Evolutionary conservation across 2,113 vertebrate species (phyloP), one percentile per base, ranked within the genome.

Genomic region (Sclerurus mexicanus): DNA sequence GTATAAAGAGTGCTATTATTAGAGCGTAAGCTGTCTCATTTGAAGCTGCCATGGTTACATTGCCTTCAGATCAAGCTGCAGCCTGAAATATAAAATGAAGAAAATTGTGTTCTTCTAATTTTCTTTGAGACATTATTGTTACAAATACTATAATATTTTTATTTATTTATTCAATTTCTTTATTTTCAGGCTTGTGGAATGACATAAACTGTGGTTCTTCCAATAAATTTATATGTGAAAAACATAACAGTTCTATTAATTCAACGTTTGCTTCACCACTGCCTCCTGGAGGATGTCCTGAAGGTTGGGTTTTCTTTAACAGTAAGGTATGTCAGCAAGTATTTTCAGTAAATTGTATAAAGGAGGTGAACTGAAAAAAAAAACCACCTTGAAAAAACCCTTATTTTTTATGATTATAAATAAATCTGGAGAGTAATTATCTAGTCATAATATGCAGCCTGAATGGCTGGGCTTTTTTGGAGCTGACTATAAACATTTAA

Each of bases 141-240:
- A 12, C 10, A 76, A 42, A 80, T 58, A 46, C 3, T 30, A 9
- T 27, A 27, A 13, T 2, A 69, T 31, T 13, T 75, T 85, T 6
- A 68, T 6, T 72, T 44, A 8, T 17, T 87, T 58, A 52, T 60
- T 52, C 25, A 11, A 59, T 37, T 9, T 77, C 24, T 50, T 78
- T 50, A 19, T 69, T 87, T 86, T 47, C 62, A 99, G 99, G 99
- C 2, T 98, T 98, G 93, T 99, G 99, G 99, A 99, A 99, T 95
- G 99, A 99, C 74, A 97, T 99, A 56, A 99, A 99, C 93, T 99
- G 99, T 95, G 99, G 99, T 18, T 73, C 96, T 19, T 89, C 97
- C 33, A 93, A 98, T 22, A 94, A 98, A 28, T 99, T 98, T 25
- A 93, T 99, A 64, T 99, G 99, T 97, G 98, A 99, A 97, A 97